Base-by-base conservation (phyloP, 2,113 vertebrate species). In the Rostratula benghalensis region DNA sequence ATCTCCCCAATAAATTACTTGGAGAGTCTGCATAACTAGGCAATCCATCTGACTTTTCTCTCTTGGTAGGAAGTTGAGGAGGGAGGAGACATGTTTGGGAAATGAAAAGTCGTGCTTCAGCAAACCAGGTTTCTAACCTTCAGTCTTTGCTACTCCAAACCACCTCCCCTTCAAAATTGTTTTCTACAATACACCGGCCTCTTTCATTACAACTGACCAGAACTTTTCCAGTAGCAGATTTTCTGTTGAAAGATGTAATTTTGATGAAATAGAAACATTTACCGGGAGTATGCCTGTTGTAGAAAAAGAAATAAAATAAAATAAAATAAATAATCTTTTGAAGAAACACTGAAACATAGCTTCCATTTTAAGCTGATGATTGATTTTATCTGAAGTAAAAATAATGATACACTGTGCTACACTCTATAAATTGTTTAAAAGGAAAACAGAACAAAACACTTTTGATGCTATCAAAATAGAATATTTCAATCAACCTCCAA, bases 341-440 rank as follows among this genome's bases (percentile, higher is more conserved):
- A 5, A 23, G 45, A 85, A 90, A 70, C 59, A 63, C 21, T 67
- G 54, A 30, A 88, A 83, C 43, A 86, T 11, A 90, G 67, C 35
- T 80, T 83, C 19, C 30, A 83, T 90, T 90, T 93, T 83, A 70
- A 89, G 17, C 33, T 75, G 83, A 88, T 39, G 24, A 77, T 83
- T 88, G 31, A 74, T 93, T 96, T 89, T 15, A 48, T 95, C 35
- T 84, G 43, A 94, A 84, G 77, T 68, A 82, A 92, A 94, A 91
- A 87, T 90, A 91, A 85, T 81, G 33, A 43, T 57, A 68, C 39
- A 23, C 28, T 90, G 41, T 90, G 84, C 21, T 43, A 27, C 51
- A 57, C 75, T 77, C 28, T 43, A 39, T 57, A 59, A 85, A 92
- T 86, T 74, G 28, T 80, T 83, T 86, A 56, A 93, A 88, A 10